Evolutionary conservation across 64 coral and sea anemone genomes (phyloP), one percentile per base, ranked within the genome.

Genomic region (Trachythela sp.): DNA sequence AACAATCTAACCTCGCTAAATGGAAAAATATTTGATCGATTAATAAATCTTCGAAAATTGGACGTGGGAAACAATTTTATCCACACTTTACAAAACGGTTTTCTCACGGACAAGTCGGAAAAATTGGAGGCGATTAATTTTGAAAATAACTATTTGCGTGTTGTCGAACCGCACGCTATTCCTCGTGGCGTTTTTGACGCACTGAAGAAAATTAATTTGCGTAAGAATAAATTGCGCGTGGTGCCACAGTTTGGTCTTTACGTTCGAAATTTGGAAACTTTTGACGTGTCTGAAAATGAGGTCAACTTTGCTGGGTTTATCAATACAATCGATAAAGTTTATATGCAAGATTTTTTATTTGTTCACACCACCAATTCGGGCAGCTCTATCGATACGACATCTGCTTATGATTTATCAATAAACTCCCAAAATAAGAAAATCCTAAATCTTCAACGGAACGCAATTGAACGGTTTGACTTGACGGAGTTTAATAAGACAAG

Each of bases 1-100:
- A 95, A 95, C 83, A 88, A 88, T 17, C 84, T 95, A 37, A 48
- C 94, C 67, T 5, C 48, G n/a, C 27, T 95, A 13, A 24, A 52
- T 26, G 37, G 43, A 0, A 36, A 86, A 32, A 84, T 86, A 6
- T 95, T 95, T 54, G 54, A 71, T 39, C 48, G 51, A 8, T 83
- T 90, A 31, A 40, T 9, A 0, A 22, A 48, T 0, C 72, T 95
- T 30, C 87, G 87, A 90, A 51, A 70, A 27, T 39, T 95, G 11
- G 86, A 91, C 34, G 59, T 95, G 37, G 24, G 88, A 35, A 84
- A 92, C 24, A 95, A 95, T 36, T 45, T 33, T 17, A 30, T 95
- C 1, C 31, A 6, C 34, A 76, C 2, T 48, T 40, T 95, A 11
- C 72, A 24, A 29, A 30, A 88, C 17, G 75, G 26, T 10, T 49